phyloP scores from a whole-genome alignment of 2,113 vertebrate species.

The Chinchilla lanigera region DNA sequence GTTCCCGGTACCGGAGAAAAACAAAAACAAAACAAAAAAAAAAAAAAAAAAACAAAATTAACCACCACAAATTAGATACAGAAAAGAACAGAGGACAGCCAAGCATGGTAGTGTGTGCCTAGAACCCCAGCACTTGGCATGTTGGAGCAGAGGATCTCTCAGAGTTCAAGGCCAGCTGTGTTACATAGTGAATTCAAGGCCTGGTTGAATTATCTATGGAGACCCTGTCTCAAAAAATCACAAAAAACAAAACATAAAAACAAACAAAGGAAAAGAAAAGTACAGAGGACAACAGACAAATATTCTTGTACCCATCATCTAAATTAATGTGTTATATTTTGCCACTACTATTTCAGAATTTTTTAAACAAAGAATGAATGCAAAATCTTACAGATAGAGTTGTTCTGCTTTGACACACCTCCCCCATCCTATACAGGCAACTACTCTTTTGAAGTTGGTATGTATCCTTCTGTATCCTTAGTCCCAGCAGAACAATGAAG shows the following conservation, averaged over 20 bases:
- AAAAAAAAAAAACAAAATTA: no score
- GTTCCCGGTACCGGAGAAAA: no score
- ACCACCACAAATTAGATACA: not conserved
- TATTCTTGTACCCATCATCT: not conserved
- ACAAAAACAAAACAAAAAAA: no score
- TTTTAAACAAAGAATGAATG: not conserved
- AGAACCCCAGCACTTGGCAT: not conserved
- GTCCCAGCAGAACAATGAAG: not conserved
- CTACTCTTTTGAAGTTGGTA: not conserved
- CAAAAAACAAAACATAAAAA: not conserved
- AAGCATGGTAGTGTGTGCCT: not conserved
- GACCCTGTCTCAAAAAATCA: not conserved
- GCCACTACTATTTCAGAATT: not conserved
- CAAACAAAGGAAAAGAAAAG: not conserved
- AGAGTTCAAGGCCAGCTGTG: not conserved
- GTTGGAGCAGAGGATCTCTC: not conserved
- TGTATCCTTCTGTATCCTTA: not conserved
- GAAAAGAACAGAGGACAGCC: not conserved
- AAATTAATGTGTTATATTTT: not conserved
- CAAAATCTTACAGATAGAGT: not conserved
- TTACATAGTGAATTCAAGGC: not conserved
- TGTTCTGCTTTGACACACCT: not conserved
- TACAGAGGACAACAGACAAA: not conserved
- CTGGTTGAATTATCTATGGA: not conserved
- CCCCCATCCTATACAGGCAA: not conserved